Evolutionary conservation across 1,140 invertebrate species (phyloP).

Genomic region (Solenopsis invicta): DNA sequence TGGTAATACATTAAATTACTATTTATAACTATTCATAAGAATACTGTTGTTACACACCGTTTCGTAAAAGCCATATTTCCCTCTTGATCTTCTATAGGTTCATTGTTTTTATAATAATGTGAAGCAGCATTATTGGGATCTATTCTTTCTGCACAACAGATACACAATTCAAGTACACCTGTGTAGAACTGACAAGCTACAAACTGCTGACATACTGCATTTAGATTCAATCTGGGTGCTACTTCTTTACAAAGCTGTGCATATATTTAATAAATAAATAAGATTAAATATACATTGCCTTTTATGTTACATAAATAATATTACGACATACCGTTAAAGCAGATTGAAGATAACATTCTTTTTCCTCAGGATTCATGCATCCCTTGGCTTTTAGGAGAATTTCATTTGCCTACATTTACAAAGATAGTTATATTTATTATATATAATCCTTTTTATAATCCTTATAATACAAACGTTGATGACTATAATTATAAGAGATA

Average conservation of each 20-base stretch:
- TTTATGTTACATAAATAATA: not conserved
- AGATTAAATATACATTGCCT: not conserved
- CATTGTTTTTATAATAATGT: constrained; percentile 95
- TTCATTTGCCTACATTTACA: constrained; percentile 91
- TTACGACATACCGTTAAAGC: constrained; percentile 88
- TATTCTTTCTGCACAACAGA: constrained; percentile 93
- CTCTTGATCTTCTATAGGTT: constrained; percentile 93
- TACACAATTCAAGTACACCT: constrained; percentile 95
- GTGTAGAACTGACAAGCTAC: constrained; percentile 93
- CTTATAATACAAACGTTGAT: constrained; percentile 3
- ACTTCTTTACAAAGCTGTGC: constrained; percentile 94
- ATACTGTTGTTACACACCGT: constrained; percentile 84
- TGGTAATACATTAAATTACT: constrained; percentile 1
- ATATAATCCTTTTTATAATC: constrained; percentile 14
- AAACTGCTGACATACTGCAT: constrained; percentile 93
- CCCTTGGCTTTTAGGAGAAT: constrained; percentile 93
- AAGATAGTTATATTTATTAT: not conserved
- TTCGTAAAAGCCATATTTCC: constrained; percentile 91
- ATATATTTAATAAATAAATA: constrained; percentile 36
- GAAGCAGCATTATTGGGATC: constrained; percentile 96
- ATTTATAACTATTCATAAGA: constrained; percentile 33
- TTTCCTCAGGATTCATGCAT: constrained; percentile 90
- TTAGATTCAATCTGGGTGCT: constrained; percentile 92
- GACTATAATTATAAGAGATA: constrained; percentile 18
- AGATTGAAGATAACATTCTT: constrained; percentile 91